phyloP scores from a whole-genome alignment of 2,888 invertebrate species.

The Polyploca ridens region DNA sequence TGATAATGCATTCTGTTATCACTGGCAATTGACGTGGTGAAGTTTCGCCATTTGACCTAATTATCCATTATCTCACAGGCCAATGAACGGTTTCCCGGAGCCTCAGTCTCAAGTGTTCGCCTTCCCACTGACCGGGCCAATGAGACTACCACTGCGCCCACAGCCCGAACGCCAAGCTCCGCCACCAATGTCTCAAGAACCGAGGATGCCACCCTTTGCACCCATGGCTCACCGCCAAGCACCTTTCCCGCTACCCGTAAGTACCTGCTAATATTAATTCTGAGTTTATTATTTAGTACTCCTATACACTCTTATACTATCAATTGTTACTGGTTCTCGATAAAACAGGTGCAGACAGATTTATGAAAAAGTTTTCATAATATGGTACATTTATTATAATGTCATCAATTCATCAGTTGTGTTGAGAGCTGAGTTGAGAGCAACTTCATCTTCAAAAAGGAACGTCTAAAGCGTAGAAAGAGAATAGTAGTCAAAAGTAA shows the following conservation, averaged over 20 bases:
- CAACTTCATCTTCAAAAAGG: too few relatives aligned
- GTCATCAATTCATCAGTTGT: too few relatives aligned
- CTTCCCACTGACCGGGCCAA: constrained; percentile 78
- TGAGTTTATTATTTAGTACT: background rate
- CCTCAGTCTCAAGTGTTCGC: constrained; percentile 81
- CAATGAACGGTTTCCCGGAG: constrained; percentile 72
- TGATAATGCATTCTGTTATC: too few relatives aligned
- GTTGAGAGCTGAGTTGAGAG: too few relatives aligned
- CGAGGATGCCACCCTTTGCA: constrained; percentile 60
- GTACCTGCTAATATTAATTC: constrained; percentile 36
- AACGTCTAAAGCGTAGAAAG: too few relatives aligned
- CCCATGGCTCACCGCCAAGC: constrained; percentile 53
- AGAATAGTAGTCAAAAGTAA: too few relatives aligned
- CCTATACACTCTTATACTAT: too few relatives aligned
- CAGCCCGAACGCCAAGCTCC: constrained; percentile 60
- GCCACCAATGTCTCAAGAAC: constrained; percentile 46
- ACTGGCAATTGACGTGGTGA: background rate
- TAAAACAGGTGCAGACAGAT: too few relatives aligned
- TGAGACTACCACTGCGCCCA: constrained; percentile 73
- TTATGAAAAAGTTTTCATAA: too few relatives aligned
- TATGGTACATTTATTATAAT: too few relatives aligned
- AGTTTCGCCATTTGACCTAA: background rate
- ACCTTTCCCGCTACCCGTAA: constrained; percentile 75
- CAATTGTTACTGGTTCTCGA: too few relatives aligned
- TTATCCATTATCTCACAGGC: constrained; percentile 42